Evolutionary conservation across 2,888 invertebrate species (phyloP), one percentile per base, ranked within the genome.

Genomic region (Drosophila neonasuta): DNA sequence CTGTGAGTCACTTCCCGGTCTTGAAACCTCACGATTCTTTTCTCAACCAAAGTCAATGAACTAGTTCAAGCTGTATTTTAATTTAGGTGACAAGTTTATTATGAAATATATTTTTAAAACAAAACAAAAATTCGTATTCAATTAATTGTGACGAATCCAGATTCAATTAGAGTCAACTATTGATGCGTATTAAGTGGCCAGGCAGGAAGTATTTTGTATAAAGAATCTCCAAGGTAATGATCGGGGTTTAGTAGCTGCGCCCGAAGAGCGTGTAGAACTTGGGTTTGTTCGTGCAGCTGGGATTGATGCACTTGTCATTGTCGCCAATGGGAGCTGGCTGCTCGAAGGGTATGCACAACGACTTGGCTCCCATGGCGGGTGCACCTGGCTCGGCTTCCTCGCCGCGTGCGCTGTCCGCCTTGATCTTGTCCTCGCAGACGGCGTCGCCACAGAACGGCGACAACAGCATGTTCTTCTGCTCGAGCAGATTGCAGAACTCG

Each of bases 291-390:
- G 91, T 93, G 91, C 99, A 99, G 58, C 92, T 92, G 0, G 97
- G 97, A 91, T 97, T 94, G 80, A 99, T 95, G 91, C 99, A 99
- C 80, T 94, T 94, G 72, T 95, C 94, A 3, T 90, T 89, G 9
- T 92, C 89, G 6, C 92, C 89, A 45, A 96, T 92, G 3, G 92
- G 88, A 2, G 93, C 92, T 0, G 96, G 96, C 88, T 97, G 99
- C 51, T 96, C 93, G 90, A 99, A 96, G 3, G 99, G 99, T 87
- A 99, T 97, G 90, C 99, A 99, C n/a, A 99, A 93, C 8, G 97
- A 95, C 91, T 99, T 99, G 7, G 99, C 99, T 42, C 99, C 99
- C 99, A 99, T 99, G 0, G 98, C 94, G 24, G 98, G 97, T 20
- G 96, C 96, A 63, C 96, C 97, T 56, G 94, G 93, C 67, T 96